A percentile compares a stretch with the other conserved stretches of the same genome.
phyloP scores from a whole-genome alignment of 2,797 vertebrate species.

The Microcaecilia unicolor region DNA sequence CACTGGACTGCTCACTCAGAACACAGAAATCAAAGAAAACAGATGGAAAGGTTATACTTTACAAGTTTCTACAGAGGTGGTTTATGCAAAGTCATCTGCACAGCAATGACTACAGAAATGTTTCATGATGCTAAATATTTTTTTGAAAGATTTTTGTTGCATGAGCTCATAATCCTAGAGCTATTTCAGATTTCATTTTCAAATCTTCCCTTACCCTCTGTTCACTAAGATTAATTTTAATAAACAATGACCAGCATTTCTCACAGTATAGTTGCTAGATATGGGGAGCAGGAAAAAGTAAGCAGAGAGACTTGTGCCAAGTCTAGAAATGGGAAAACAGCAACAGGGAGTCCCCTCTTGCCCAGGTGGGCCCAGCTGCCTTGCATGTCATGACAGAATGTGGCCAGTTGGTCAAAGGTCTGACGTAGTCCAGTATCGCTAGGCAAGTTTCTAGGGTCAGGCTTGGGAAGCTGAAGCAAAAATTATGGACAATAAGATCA shows the following conservation, averaged over 20 bases:
- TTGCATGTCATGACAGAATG: slow-evolving; percentile 52
- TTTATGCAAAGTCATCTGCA: too few species aligned
- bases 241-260: slow-evolving; percentile 61
- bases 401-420: slow-evolving; percentile 60
- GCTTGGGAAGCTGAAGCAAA: slow-evolving; percentile 43
- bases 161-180: too few species aligned
- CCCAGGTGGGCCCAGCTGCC: slow-evolving; percentile 40
- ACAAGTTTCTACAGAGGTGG: too few species aligned
- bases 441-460: slow-evolving; percentile 37
- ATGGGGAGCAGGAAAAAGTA: slow-evolving; percentile 24
- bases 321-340: slow-evolving; percentile 56
- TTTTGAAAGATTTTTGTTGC: too few species aligned
- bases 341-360: slow-evolving; percentile 42
- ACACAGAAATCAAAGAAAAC: too few species aligned
- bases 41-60: too few species aligned
- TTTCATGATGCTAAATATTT: too few species aligned
- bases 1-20: too few species aligned
- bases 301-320: slow-evolving; percentile 41
- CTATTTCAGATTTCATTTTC: slow-evolving; percentile 1
- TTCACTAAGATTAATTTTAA: neutral
- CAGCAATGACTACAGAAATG: too few species aligned
- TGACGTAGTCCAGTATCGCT: slow-evolving; percentile 46
- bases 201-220: slow-evolving; percentile 13
- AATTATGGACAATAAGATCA: slow-evolving; percentile 22
- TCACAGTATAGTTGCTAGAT: slow-evolving; percentile 30